phyloP scores from a whole-genome alignment of 2,797 vertebrate genomes.

The Prunella strophiata region DNA sequence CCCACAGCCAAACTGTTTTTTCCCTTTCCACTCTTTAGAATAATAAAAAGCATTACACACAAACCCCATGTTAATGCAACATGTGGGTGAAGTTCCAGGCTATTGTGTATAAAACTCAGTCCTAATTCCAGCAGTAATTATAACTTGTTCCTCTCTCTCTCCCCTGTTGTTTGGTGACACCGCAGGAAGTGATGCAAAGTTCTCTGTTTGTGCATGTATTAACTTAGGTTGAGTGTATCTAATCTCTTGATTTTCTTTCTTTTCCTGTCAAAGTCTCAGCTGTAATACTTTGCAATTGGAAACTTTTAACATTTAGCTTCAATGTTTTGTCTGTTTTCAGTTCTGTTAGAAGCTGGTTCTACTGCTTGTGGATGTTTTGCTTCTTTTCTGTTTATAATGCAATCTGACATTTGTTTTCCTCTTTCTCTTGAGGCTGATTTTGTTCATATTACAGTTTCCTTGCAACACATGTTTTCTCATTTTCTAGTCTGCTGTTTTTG shows the following conservation, averaged over 20 bases:
- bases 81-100: conserved; percentile 61
- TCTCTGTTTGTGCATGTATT: conserved; percentile 23
- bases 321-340: background rate
- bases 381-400: conserved; percentile 36
- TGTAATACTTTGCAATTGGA: background rate
- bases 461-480: conserved; percentile 57
- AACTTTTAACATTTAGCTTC: background rate
- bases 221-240: background rate
- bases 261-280: background rate
- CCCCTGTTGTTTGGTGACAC: conserved; percentile 9
- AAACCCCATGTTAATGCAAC: conserved; percentile 53
- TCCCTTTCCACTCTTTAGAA: conserved; percentile 46
- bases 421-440: conserved; percentile 58
- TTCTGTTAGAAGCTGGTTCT: conserved; percentile 8
- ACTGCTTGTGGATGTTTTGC: background rate
- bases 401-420: conserved; percentile 61
- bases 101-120: conserved; percentile 54
- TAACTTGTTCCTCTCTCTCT: conserved; percentile 1
- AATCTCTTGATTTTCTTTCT: background rate
- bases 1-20: conserved; percentile 59
- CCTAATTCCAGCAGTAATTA: conserved; percentile 57
- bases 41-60: conserved; percentile 50
- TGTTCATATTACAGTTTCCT: conserved; percentile 63
- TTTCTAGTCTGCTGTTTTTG: conserved; percentile 40
- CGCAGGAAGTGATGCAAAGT: conserved; percentile 39